phyloP scores from a whole-genome alignment of 1,140 invertebrate species.

The Goniozus legneri region DNA sequence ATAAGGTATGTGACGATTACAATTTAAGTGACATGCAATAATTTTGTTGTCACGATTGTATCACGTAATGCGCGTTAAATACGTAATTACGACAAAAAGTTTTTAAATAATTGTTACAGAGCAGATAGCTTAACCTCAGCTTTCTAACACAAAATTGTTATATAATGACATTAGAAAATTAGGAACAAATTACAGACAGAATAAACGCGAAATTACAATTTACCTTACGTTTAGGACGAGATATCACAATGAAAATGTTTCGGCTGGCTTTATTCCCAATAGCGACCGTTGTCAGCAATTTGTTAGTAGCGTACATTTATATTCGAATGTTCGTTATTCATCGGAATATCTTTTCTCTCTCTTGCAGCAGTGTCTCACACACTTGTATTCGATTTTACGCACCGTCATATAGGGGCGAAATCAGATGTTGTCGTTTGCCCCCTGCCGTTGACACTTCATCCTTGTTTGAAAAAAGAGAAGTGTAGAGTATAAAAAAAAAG shows the following conservation, averaged over 20 bases:
- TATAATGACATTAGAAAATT: neutral
- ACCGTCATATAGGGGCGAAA: neutral
- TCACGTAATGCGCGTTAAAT: neutral
- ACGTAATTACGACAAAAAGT: neutral
- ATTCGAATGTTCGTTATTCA: too few relatives aligned
- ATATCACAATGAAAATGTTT: slow-evolving; percentile 25
- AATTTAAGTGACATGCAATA: neutral
- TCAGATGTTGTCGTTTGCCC: neutral
- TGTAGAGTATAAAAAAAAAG: too few relatives aligned
- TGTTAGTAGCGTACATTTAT: slow-evolving; percentile 40
- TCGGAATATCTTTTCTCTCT: neutral
- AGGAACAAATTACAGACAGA: neutral
- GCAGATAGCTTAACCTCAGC: neutral
- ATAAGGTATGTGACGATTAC: neutral
- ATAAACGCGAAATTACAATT: slow-evolving; percentile 5
- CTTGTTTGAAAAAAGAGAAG: neutral
- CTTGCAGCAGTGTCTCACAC: neutral
- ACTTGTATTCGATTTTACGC: too few relatives aligned
- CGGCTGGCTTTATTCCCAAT: slow-evolving; percentile 26
- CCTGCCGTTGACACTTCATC: neutral
- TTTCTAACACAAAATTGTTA: neutral
- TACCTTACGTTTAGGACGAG: slow-evolving; percentile 34
- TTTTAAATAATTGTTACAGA: neutral
- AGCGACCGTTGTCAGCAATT: slow-evolving; percentile 31
- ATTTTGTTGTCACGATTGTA: neutral